Percentiles rank a stretch among this genome's conserved stretches.
Conservation (phyloP, 2,888 invertebrate genomes). For the Leptothorax acervorum region DNA sequence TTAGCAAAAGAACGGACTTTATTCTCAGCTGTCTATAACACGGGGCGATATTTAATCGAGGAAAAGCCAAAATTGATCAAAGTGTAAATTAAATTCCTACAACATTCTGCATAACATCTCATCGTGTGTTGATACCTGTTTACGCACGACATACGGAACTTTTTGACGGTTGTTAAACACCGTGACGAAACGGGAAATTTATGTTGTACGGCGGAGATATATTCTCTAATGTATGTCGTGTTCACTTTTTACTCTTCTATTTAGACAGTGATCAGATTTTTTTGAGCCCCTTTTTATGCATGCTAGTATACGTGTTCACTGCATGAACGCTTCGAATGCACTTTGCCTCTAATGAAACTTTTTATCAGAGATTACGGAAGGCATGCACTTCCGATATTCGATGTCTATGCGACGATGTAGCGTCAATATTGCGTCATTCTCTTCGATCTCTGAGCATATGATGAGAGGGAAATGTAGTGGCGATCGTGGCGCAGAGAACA, state of each 20-base stretch:
- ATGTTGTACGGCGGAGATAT: conserved; percentile 1
- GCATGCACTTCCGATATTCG: conserved; percentile 24
- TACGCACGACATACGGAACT: neutral
- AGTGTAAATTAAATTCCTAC: neutral
- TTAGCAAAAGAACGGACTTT: neutral
- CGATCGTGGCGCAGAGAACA: no score
- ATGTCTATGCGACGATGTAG: neutral
- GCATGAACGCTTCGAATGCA: conserved; percentile 8
- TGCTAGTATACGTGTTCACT: neutral
- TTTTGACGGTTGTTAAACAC: conserved; percentile 16
- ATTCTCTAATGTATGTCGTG: conserved; percentile 1
- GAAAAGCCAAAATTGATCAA: neutral
- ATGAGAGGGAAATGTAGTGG: neutral
- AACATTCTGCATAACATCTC: neutral
- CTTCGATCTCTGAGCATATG: neutral
- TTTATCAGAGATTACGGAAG: conserved; percentile 28
- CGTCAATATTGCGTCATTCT: neutral
- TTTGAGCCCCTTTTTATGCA: neutral
- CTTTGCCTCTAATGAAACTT: conserved; percentile 39
- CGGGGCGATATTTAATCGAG: neutral
- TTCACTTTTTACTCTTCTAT: conserved; percentile 10
- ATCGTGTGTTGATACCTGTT: neutral
- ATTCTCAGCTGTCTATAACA: neutral
- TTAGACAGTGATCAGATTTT: conserved; percentile 23
- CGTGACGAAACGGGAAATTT: conserved; percentile 11